Evolutionary conservation across 2,797 vertebrate species (phyloP).

Genomic region (Liparis tanakae): DNA sequence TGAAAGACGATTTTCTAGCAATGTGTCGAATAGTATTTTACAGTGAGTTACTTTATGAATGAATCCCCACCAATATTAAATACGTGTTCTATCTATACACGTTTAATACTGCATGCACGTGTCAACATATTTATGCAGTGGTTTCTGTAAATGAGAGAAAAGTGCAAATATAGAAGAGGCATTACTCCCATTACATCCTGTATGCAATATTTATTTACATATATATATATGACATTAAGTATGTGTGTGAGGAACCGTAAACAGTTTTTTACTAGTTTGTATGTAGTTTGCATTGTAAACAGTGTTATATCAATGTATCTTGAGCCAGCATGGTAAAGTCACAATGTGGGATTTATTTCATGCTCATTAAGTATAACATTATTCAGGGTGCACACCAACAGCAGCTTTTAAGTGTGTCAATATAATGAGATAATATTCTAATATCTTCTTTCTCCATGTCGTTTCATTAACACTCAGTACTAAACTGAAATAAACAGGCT

Average conservation of each 20-base stretch:
- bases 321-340: slow-evolving; percentile 27
- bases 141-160: slow-evolving; percentile 9
- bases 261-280: slow-evolving; percentile 29
- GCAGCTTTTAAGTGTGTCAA: slow-evolving; percentile 62
- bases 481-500: slow-evolving; percentile 36
- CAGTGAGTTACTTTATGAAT: neutral
- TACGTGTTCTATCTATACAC: slow-evolving; percentile 1
- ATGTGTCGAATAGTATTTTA: neutral
- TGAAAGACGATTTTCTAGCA: neutral
- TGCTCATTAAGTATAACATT: slow-evolving; percentile 51
- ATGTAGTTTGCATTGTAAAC: slow-evolving; percentile 20
- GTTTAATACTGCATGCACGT: slow-evolving; percentile 7
- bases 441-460: slow-evolving; percentile 57
- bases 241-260: slow-evolving; percentile 12
- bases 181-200: slow-evolving; percentile 29
- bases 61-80: neutral
- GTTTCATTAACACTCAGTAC: slow-evolving; percentile 56
- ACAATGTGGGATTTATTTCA: slow-evolving; percentile 45
- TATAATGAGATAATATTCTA: slow-evolving; percentile 70
- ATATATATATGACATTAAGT: neutral
- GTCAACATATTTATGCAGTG: slow-evolving; percentile 27
- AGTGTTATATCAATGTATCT: slow-evolving; percentile 28
- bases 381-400: slow-evolving; percentile 55
- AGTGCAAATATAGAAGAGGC: slow-evolving; percentile 20
- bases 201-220: slow-evolving; percentile 25